Conservation (phyloP, 1,140 invertebrate species). For the Apis laboriosa region DNA sequence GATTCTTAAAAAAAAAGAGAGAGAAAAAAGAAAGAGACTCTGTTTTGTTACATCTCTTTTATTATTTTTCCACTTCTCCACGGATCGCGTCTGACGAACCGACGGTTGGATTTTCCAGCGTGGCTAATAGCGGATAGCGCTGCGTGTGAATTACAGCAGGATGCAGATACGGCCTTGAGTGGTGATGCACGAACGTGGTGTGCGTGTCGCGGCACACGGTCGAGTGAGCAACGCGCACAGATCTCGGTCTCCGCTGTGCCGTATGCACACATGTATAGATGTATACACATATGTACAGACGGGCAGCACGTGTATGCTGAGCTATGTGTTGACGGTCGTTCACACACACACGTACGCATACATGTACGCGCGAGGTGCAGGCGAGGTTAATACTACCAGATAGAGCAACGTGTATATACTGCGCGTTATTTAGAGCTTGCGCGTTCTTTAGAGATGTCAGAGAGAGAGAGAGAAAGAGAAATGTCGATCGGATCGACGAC, state of each 20-base stretch:
- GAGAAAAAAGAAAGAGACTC: too few species aligned
- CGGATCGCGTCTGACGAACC: slow-evolving; percentile 36
- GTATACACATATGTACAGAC: background rate
- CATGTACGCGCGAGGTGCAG: background rate
- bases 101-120: slow-evolving; percentile 12
- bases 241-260: background rate
- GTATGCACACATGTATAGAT: too few species aligned
- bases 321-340: slow-evolving; percentile 4
- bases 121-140: slow-evolving; percentile 33
- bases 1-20: too few species aligned
- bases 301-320: slow-evolving; percentile 13
- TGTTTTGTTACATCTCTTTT: too few species aligned
- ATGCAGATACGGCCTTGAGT: slow-evolving; percentile 66
- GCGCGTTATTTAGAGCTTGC: slow-evolving; percentile 23
- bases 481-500: background rate
- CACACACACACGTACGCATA: background rate
- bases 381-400: slow-evolving; percentile 34
- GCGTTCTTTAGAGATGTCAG: slow-evolving; percentile 8
- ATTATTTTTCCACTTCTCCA: slow-evolving; percentile 11
- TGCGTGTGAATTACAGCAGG: slow-evolving; percentile 52
- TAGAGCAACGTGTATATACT: background rate
- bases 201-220: slow-evolving; percentile 12
- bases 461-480: too few species aligned
- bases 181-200: slow-evolving; percentile 47
- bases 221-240: slow-evolving; percentile 16